A percentile compares a stretch with the other conserved stretches of the same genome.
phyloP scores from a whole-genome alignment of 2,888 invertebrate genomes.

The Ormyrus pomaceus region DNA sequence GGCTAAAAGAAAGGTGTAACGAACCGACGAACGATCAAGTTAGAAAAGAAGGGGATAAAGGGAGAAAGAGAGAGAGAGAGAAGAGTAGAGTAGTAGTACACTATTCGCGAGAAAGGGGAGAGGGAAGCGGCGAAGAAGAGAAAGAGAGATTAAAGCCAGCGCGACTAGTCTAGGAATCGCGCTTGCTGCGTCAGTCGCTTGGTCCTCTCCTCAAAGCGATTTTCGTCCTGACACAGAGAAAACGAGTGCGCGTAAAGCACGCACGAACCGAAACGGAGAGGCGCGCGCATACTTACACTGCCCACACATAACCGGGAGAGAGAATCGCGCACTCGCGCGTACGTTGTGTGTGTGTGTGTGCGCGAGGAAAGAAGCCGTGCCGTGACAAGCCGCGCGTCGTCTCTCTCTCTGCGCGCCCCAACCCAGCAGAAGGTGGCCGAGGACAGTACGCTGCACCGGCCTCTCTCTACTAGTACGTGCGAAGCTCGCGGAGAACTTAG shows the following conservation, averaged over 20 bases:
- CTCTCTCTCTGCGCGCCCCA: background rate
- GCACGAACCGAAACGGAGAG: background rate
- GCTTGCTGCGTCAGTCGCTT: conserved; percentile 60
- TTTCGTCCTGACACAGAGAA: conserved; percentile 52
- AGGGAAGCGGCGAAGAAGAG: background rate
- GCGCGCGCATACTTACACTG: no score
- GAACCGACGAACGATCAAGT: no score
- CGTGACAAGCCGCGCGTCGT: conserved; percentile 17
- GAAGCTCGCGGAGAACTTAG: no score
- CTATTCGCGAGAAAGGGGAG: background rate
- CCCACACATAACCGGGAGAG: no score
- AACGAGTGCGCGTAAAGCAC: background rate
- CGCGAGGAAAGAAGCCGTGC: conserved; percentile 44
- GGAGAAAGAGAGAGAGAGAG: conserved; percentile 17
- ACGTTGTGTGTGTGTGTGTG: background rate
- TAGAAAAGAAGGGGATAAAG: no score
- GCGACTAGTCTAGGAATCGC: conserved; percentile 21
- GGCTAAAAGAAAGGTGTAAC: no score
- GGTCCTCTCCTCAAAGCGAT: conserved; percentile 41
- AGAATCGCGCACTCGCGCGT: no score
- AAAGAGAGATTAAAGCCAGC: background rate
- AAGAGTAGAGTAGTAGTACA: background rate
- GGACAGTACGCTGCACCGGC: background rate
- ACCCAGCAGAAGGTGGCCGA: conserved; percentile 25
- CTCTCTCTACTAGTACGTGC: no score